phyloP scores from a whole-genome alignment of 1,140 invertebrate genomes.

The Diuraphis noxia region DNA sequence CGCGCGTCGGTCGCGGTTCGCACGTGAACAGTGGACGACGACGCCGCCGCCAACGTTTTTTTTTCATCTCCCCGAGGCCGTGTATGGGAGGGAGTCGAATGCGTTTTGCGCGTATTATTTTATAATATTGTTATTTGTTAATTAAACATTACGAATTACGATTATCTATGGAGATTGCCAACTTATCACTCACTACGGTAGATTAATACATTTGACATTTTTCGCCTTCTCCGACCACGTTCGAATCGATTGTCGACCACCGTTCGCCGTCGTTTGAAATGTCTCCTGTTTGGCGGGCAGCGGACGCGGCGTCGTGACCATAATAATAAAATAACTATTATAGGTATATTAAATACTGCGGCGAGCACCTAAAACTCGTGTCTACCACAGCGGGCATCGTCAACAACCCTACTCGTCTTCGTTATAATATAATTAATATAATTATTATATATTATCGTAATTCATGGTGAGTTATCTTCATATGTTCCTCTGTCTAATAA shows the following conservation, averaged over 20 bases:
- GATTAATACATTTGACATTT: not conserved
- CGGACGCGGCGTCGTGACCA: not conserved
- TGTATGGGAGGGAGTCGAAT: not conserved
- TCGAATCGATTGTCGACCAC: not conserved
- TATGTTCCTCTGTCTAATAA: not conserved
- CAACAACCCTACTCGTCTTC: not conserved
- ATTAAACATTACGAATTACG: not conserved
- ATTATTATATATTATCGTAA: not conserved
- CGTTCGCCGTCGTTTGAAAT: not conserved
- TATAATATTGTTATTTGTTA: not conserved
- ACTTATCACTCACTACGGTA: not conserved
- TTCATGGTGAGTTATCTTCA: not conserved
- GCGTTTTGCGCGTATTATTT: not conserved
- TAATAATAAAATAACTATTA: not conserved
- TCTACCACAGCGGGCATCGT: not conserved
- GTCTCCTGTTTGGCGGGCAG: not conserved
- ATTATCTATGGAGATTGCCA: not conserved
- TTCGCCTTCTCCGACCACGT: not conserved
- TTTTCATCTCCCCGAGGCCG: not conserved
- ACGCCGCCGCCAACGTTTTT: not conserved
- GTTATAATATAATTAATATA: not conserved
- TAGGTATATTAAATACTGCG: not conserved
- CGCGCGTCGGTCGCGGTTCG: not conserved
- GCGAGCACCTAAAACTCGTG: not conserved
- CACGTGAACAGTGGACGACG: not conserved